phyloP scores from a whole-genome alignment of 2,888 invertebrate species.

The Exocentrus adspersus region DNA sequence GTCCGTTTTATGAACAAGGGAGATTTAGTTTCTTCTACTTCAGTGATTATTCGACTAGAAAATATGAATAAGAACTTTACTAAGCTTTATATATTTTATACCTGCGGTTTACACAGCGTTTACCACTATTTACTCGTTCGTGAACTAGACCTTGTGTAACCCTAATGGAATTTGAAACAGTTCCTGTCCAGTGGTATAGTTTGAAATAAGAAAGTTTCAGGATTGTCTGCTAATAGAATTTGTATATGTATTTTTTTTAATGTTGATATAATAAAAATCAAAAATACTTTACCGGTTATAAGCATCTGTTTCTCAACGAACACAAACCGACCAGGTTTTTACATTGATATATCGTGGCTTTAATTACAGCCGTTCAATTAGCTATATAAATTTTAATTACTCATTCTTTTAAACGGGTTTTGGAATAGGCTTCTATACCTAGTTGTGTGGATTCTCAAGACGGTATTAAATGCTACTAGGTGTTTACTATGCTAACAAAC shows the following conservation, averaged over 20 bases:
- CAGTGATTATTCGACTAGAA: no score
- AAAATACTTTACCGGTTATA: no score
- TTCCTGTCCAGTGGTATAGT: no score
- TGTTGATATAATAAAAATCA: neutral
- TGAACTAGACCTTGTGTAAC: no score
- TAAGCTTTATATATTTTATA: no score
- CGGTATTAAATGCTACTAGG: neutral
- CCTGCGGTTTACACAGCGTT: no score
- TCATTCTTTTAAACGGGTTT: neutral
- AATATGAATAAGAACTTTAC: no score
- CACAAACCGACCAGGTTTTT: neutral
- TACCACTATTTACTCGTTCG: no score
- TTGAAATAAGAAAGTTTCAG: no score
- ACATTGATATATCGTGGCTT: neutral
- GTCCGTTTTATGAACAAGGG: no score
- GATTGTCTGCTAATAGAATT: neutral
- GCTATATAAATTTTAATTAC: constrained; percentile 5
- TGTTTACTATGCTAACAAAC: neutral
- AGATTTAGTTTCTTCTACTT: no score
- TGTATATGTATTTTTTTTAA: neutral
- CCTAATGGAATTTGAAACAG: no score
- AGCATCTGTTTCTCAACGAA: neutral
- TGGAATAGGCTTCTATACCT: neutral
- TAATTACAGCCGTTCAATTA: constrained; percentile 5
- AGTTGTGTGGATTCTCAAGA: neutral